Evolutionary conservation across 2,888 invertebrate species (phyloP).

Genomic region (Labia minor): DNA sequence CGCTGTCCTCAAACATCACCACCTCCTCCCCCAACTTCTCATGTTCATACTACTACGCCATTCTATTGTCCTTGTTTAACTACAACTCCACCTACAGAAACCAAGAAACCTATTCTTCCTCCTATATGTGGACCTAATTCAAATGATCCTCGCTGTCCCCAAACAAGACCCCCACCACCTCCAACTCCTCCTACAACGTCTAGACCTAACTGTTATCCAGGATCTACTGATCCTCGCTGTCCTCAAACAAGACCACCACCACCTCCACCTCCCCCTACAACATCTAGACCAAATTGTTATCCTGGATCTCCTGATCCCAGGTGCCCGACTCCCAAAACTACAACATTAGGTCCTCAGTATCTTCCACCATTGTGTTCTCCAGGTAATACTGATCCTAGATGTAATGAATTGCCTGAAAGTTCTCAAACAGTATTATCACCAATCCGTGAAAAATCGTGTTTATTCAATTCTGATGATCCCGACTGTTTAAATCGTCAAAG

Average conservation of each 20-base stretch:
- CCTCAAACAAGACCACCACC: conserved; percentile 25
- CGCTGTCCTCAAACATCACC: conserved; percentile 24
- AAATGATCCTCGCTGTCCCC: conserved; percentile 16
- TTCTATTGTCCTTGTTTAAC: conserved; percentile 19
- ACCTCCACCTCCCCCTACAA: conserved; percentile 22
- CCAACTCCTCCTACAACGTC: conserved; percentile 28
- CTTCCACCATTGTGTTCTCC: conserved; percentile 34
- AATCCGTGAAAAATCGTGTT: conserved; percentile 23
- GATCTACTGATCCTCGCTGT: conserved; percentile 32
- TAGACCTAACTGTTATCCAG: conserved; percentile 31
- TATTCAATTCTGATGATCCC: conserved; percentile 25
- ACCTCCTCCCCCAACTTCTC: conserved; percentile 22
- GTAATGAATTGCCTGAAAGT: conserved; percentile 19
- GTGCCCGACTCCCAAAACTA: conserved; percentile 41
- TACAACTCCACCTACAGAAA: conserved; percentile 19
- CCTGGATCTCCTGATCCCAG: conserved; percentile 30
- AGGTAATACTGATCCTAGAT: conserved; percentile 22
- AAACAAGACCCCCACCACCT: conserved; percentile 26
- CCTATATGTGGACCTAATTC: conserved; percentile 13
- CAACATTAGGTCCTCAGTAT: conserved; percentile 38
- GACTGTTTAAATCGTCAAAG: conserved; percentile 17
- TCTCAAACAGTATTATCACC: conserved; percentile 14
- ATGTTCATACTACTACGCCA: conserved; percentile 31
- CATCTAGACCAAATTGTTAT: conserved; percentile 27
- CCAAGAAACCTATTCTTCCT: conserved; percentile 16